phyloP scores from a whole-genome alignment of 2,113 vertebrate genomes.

The Fulica atra region DNA sequence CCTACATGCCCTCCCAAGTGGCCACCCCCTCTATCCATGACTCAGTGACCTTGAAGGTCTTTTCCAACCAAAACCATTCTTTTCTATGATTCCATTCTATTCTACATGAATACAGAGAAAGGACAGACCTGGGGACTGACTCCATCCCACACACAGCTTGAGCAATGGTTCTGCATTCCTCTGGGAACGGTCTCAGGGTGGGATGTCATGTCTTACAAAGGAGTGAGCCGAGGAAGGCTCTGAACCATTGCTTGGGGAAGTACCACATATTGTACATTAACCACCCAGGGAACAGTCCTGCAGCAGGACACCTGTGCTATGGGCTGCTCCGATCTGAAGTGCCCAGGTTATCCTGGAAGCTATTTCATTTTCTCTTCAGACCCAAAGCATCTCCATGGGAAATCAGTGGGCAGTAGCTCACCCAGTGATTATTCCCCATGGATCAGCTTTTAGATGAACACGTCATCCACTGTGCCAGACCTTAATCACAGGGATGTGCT shows the following conservation, averaged over 20 bases:
- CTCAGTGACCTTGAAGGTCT: too few species aligned
- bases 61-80: too few species aligned
- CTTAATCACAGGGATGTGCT: accelerated
- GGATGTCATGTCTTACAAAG: background rate
- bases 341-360: background rate
- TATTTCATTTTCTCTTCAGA: background rate
- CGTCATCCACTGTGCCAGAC: background rate
- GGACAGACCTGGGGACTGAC: background rate
- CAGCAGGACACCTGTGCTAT: background rate
- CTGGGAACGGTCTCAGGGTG: background rate
- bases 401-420: background rate
- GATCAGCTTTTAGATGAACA: background rate
- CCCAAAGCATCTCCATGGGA: background rate
- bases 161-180: background rate
- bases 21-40: too few species aligned
- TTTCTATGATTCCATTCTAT: too few species aligned
- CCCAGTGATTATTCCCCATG: background rate
- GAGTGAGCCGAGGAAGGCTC: background rate
- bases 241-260: background rate
- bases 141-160: background rate
- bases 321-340: background rate
- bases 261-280: background rate
- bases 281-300: background rate
- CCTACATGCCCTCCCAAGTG: too few species aligned
- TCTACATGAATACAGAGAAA: background rate